These are phyloP conservation scores for Cephalopachus bancanus DNA, from an alignment of 2,797 vertebrate species.

Conservation along the genomic window DNA sequence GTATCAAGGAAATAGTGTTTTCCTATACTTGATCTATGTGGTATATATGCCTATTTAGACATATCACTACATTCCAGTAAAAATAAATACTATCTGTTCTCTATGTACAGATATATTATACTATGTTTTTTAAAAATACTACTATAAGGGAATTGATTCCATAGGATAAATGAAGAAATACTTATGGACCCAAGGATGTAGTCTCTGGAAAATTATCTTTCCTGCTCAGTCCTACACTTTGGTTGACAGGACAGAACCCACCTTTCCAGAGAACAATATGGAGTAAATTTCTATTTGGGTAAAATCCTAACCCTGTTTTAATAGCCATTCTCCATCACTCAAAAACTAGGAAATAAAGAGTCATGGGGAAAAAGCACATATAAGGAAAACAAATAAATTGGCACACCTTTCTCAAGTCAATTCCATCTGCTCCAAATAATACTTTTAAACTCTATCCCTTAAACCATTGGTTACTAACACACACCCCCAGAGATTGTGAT, in stretches of 20 bases:
- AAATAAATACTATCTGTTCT: constrained; percentile 35
- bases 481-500: not conserved
- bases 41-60: not conserved
- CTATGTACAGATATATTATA: not conserved
- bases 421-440: not conserved
- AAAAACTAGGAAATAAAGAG: constrained; percentile 30
- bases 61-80: not conserved
- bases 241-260: not conserved
- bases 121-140: not conserved
- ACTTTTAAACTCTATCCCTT: not conserved
- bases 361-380: not conserved
- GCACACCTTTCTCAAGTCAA: not conserved
- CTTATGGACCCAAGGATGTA: not conserved
- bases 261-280: not conserved
- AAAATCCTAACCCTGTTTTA: not conserved
- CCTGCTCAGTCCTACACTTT: not conserved
- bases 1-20: not conserved
- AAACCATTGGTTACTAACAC: not conserved
- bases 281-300: not conserved
- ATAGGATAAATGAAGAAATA: not conserved
- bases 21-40: not conserved
- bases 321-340: not conserved
- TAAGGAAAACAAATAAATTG: constrained; percentile 22
- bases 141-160: not conserved
- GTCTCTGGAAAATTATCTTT: not conserved